Percentiles rank a stretch among this genome's conserved stretches.
Conservation (phyloP, 2,797 vertebrate species). For the Fratercula arctica region DNA sequence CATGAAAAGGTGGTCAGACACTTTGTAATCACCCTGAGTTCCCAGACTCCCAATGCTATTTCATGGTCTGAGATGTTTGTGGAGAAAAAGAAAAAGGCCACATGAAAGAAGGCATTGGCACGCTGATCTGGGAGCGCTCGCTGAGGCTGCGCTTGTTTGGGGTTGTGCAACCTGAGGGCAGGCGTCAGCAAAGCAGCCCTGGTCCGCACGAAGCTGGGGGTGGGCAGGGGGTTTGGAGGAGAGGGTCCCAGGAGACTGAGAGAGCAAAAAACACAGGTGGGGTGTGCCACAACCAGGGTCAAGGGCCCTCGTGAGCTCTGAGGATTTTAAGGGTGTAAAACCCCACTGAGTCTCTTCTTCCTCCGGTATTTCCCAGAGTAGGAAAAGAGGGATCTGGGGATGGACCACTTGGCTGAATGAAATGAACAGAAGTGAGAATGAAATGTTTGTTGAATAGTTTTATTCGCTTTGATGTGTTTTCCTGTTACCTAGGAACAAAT, state of each 20-base stretch:
- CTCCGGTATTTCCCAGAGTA: background rate
- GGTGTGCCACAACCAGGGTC: background rate
- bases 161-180: background rate
- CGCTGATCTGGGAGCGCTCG: background rate
- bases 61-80: background rate
- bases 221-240: background rate
- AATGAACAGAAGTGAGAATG: background rate
- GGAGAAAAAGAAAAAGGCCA: background rate
- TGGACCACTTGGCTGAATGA: background rate
- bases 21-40: background rate
- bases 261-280: background rate
- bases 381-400: background rate
- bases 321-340: background rate
- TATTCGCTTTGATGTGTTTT: background rate
- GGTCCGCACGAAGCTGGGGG: background rate
- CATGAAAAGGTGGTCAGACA: background rate
- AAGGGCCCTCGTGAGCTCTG: background rate
- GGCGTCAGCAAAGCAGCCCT: background rate
- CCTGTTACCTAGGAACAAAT: conserved; percentile 23
- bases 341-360: background rate
- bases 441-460: background rate
- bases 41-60: background rate
- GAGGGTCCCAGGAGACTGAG: background rate
- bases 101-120: background rate
- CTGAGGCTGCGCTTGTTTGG: background rate